Percentiles rank a stretch among this genome's conserved stretches.
Conservation (phyloP, 1,140 invertebrate species). For the Cydia splendana region DNA sequence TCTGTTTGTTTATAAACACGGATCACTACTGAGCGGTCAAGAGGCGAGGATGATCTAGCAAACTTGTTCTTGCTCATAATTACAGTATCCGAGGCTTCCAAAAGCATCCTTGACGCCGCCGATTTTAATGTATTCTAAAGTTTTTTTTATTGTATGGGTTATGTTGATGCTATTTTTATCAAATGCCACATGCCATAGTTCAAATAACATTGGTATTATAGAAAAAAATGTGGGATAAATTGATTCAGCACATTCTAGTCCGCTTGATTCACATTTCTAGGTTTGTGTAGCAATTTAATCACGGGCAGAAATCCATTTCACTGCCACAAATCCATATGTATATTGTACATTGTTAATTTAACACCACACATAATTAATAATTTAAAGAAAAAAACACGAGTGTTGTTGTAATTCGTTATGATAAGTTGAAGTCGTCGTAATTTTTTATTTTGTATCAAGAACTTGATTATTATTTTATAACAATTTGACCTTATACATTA, state of each 20-base stretch:
- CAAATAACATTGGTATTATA: not conserved
- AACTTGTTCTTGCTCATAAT: slow-evolving; percentile 49
- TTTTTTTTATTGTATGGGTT: slow-evolving; percentile 9
- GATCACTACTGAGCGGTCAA: slow-evolving; percentile 45
- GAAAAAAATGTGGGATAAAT: too few species aligned
- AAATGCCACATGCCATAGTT: not conserved
- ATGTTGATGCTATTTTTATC: slow-evolving; percentile 17
- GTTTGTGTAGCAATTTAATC: not conserved
- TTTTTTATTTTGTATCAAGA: too few species aligned
- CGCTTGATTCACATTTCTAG: not conserved
- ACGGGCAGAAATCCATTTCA: too few species aligned
- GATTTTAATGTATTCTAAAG: not conserved
- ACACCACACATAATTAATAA: too few species aligned
- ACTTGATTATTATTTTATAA: too few species aligned
- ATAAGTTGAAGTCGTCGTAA: too few species aligned
- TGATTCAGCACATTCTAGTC: too few species aligned
- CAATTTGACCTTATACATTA: too few species aligned
- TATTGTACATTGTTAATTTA: too few species aligned
- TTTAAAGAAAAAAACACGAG: too few species aligned
- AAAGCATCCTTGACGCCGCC: not conserved
- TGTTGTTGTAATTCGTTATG: too few species aligned
- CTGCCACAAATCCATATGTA: too few species aligned
- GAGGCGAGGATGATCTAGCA: slow-evolving; percentile 44
- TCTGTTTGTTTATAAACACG: slow-evolving; percentile 55
- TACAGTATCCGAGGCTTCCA: not conserved